Conservation (phyloP, 2,888 invertebrate genomes). For the Lysandra coridon region DNA sequence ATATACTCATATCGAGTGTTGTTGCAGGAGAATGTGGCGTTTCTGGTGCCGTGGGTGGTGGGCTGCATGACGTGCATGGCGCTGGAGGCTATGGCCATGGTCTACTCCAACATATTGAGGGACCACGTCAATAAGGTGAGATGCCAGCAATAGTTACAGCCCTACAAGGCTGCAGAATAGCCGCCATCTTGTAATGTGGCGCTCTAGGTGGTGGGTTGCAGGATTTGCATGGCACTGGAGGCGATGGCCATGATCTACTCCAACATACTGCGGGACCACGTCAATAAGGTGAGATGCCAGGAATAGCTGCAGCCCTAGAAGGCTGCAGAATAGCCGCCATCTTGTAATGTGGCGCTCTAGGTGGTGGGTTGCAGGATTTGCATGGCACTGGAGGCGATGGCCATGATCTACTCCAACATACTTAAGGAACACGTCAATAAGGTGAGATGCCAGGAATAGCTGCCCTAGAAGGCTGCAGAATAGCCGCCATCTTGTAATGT, state of each 20-base stretch:
- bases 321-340: no score
- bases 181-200: constrained; percentile 53
- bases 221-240: constrained; percentile 89
- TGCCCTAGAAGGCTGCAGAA: no score
- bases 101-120: constrained; percentile 89
- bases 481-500: no score
- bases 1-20: not conserved
- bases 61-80: constrained; percentile 91
- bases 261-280: constrained; percentile 89
- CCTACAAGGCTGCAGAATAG: no score
- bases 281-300: constrained; percentile 83
- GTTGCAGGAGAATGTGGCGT: constrained; percentile 86
- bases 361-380: constrained; percentile 89
- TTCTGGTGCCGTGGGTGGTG: constrained; percentile 89
- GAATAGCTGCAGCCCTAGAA: no score
- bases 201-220: constrained; percentile 89
- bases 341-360: constrained; percentile 82
- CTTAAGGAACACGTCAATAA: constrained; percentile 90
- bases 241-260: constrained; percentile 91
- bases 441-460: constrained; percentile 67
- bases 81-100: constrained; percentile 89
- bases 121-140: constrained; percentile 91
- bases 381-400: constrained; percentile 89
- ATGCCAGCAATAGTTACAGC: no score
- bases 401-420: constrained; percentile 90